A percentile compares a stretch with the other conserved stretches of the same genome.
Conservation (phyloP, 2,113 vertebrate species). For the Rhombomys opimus region DNA sequence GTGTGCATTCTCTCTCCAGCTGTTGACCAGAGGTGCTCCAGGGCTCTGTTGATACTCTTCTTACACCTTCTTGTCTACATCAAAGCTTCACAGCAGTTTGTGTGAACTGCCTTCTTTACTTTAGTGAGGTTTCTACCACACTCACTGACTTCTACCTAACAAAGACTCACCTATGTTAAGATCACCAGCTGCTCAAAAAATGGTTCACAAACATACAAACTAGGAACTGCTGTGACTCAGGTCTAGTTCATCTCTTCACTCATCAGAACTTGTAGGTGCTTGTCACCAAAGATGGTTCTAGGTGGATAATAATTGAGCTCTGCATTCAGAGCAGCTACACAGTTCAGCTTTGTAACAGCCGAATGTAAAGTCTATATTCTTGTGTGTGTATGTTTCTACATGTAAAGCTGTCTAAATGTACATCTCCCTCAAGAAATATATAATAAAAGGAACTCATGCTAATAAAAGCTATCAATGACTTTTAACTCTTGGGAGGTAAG, state of each 20-base stretch:
- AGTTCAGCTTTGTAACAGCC: not conserved
- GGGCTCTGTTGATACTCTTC: not conserved
- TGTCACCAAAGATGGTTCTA: not conserved
- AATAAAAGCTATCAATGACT: not conserved
- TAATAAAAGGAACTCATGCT: not conserved
- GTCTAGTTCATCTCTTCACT: not conserved
- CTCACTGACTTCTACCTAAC: not conserved
- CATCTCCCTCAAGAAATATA: not conserved
- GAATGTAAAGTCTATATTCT: slow-evolving; percentile 9
- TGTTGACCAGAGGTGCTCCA: not conserved
- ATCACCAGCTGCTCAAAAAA: not conserved
- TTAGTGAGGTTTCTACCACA: not conserved
- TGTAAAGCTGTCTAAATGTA: not conserved
- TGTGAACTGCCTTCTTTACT: not conserved
- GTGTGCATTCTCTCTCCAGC: not conserved
- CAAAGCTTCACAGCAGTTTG: not conserved
- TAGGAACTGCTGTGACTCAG: not conserved
- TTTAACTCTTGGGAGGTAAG: slow-evolving; percentile 18
- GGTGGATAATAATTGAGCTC: not conserved
- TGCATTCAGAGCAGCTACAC: not conserved
- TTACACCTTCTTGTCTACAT: not conserved
- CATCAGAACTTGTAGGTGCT: not conserved
- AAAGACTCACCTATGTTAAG: not conserved
- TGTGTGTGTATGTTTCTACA: not conserved
- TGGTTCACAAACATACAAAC: no score